Conservation (phyloP, 2,888 invertebrate species). For the Biston betularia region DNA sequence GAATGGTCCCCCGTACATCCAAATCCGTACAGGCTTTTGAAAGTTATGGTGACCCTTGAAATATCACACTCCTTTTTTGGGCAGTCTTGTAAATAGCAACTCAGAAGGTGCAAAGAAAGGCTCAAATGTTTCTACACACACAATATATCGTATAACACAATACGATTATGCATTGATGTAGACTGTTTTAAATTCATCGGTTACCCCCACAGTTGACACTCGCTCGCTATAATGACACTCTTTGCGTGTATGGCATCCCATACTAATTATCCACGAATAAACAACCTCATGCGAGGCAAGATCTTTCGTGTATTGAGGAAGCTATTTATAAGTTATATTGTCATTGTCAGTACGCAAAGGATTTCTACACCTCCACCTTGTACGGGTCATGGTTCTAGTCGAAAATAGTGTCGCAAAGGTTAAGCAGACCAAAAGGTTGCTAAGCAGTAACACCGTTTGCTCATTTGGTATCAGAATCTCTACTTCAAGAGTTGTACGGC, state of each 20-base stretch:
- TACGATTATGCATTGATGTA: slow-evolving; percentile 4
- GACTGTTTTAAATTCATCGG: slow-evolving; percentile 58
- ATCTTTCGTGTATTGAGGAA: slow-evolving; percentile 52
- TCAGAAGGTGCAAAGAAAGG: background rate
- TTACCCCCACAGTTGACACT: slow-evolving; percentile 50
- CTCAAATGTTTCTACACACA: background rate
- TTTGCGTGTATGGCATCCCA: slow-evolving; percentile 37
- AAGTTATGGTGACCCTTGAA: too few species aligned
- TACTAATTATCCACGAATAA: slow-evolving; percentile 41
- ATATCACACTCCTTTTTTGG: background rate
- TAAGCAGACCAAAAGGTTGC: slow-evolving; percentile 25
- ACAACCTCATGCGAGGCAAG: slow-evolving; percentile 52
- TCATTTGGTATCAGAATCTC: too few species aligned
- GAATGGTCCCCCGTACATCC: too few species aligned
- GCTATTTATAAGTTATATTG: slow-evolving; percentile 59
- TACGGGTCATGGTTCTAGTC: slow-evolving; percentile 45
- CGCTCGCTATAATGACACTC: slow-evolving; percentile 48
- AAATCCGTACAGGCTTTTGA: too few species aligned
- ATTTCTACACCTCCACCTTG: slow-evolving; percentile 29
- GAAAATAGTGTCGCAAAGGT: slow-evolving; percentile 34
- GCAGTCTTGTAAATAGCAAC: background rate
- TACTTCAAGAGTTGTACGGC: too few species aligned
- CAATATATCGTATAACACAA: too few species aligned
- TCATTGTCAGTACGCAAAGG: slow-evolving; percentile 50
- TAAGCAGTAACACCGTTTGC: background rate